Percentiles rank a stretch among this genome's conserved stretches.
Conservation (phyloP, 2,888 invertebrate species). For the Camptogramma bilineatum region DNA sequence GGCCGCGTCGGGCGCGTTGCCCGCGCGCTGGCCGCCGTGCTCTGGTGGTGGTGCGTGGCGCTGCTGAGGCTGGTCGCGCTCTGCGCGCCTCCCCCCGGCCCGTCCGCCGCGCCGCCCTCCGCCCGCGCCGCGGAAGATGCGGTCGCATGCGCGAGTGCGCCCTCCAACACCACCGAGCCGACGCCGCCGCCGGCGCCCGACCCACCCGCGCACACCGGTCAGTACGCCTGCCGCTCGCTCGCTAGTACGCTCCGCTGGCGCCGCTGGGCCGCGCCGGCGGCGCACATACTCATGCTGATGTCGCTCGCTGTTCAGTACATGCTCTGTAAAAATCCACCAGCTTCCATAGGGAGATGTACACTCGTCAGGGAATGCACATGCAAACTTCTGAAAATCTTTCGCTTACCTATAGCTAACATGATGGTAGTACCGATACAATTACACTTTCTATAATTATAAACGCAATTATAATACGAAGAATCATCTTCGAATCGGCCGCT, state of each 20-base stretch:
- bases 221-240: constrained; percentile 56
- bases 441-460: constrained; percentile 45
- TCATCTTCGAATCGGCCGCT: constrained; percentile 34
- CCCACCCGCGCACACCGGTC: constrained; percentile 71
- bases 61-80: constrained; percentile 84
- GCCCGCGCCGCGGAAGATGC: constrained; percentile 79
- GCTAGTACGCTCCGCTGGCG: constrained; percentile 19
- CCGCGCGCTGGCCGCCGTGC: constrained; percentile 84
- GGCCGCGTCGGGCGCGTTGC: constrained; percentile 81
- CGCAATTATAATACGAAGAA: constrained; percentile 37
- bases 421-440: constrained; percentile 34
- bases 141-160: constrained; percentile 78
- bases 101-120: constrained; percentile 69
- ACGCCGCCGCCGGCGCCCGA: constrained; percentile 62
- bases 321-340: constrained; percentile 5
- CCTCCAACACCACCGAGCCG: constrained; percentile 71
- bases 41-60: constrained; percentile 85
- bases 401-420: constrained; percentile 18
- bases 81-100: constrained; percentile 81
- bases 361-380: constrained; percentile 24
- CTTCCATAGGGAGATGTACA: constrained; percentile 19
- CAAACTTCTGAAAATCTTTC: constrained; percentile 26
- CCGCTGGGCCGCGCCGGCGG: constrained; percentile 12
- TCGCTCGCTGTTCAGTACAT: constrained; percentile 49
- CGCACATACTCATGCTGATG: constrained; percentile 23